Conservation (phyloP, 2,113 vertebrate species). For the Apeltes quadracus region DNA sequence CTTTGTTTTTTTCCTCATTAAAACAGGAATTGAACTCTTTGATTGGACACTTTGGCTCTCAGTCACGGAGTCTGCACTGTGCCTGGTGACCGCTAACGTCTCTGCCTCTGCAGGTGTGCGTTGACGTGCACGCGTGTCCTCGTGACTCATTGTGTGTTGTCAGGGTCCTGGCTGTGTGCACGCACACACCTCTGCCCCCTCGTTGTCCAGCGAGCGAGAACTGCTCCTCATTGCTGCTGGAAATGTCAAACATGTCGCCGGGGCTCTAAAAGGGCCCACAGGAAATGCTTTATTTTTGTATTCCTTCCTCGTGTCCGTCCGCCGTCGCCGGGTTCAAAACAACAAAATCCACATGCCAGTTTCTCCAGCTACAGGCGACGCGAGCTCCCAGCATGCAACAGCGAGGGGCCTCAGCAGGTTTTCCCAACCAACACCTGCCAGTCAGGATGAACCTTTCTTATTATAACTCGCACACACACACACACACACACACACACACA, state of each 20-base stretch:
- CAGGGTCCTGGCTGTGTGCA: conserved; percentile 37
- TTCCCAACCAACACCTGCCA: conserved; percentile 51
- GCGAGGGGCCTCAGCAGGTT: conserved; percentile 43
- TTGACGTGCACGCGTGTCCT: not conserved
- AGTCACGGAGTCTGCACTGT: conserved; percentile 15
- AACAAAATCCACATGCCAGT: conserved; percentile 29
- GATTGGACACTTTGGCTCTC: no score
- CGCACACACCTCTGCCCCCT: conserved; percentile 43
- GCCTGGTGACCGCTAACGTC: conserved; percentile 17
- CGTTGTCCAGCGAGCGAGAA: conserved; percentile 41
- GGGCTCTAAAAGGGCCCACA: conserved; percentile 34
- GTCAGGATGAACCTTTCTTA: conserved; percentile 46
- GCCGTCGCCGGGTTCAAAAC: not conserved
- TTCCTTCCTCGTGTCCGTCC: conserved; percentile 13
- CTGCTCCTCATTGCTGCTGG: conserved; percentile 47
- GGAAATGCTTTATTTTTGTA: conserved; percentile 38
- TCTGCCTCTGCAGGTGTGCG: not conserved
- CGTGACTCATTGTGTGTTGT: conserved; percentile 50
- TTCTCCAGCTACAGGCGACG: conserved; percentile 12
- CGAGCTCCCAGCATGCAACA: conserved; percentile 40
- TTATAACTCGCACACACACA: conserved; percentile 37
- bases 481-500: conserved; percentile 16
- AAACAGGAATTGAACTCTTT: no score
- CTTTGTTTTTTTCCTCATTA: not conserved
- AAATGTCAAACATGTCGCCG: conserved; percentile 56